Percentiles rank a stretch among this genome's conserved stretches.
Conservation (phyloP, 2,113 vertebrate species). For the Bos indicus region DNA sequence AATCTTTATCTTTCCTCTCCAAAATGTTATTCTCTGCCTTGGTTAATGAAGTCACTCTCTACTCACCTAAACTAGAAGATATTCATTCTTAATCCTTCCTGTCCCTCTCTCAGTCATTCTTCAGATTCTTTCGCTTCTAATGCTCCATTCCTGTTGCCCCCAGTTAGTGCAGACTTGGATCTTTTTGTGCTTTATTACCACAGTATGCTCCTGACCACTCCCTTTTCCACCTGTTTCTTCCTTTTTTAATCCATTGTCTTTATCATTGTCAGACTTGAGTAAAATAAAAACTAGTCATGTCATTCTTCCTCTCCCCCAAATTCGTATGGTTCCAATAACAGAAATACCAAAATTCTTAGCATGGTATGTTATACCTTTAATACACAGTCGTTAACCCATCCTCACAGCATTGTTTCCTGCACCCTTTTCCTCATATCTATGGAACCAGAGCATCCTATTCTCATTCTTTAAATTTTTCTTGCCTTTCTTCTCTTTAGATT, state of each 20-base stretch:
- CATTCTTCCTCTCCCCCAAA: neutral
- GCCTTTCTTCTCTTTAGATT: neutral
- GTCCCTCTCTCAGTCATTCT: neutral
- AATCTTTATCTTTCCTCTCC: neutral
- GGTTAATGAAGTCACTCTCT: constrained; percentile 8
- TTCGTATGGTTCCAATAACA: neutral
- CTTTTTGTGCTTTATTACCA: neutral
- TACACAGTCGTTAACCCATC: neutral
- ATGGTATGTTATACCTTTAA: neutral
- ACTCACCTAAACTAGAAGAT: neutral
- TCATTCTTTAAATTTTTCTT: neutral
- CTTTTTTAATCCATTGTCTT: neutral
- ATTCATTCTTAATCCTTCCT: neutral
- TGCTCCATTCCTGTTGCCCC: neutral
- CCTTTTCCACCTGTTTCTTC: neutral
- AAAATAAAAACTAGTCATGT: neutral
- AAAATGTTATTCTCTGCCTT: neutral
- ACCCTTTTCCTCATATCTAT: neutral
- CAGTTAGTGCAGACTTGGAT: neutral
- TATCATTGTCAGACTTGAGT: neutral
- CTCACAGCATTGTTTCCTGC: neutral
- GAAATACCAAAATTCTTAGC: constrained; percentile 9
- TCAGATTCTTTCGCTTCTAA: neutral
- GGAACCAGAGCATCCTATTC: neutral
- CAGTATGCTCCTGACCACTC: neutral